Evolutionary conservation across 2,888 invertebrate genomes (phyloP).

Genomic region (Criorhina ranunculi): DNA sequence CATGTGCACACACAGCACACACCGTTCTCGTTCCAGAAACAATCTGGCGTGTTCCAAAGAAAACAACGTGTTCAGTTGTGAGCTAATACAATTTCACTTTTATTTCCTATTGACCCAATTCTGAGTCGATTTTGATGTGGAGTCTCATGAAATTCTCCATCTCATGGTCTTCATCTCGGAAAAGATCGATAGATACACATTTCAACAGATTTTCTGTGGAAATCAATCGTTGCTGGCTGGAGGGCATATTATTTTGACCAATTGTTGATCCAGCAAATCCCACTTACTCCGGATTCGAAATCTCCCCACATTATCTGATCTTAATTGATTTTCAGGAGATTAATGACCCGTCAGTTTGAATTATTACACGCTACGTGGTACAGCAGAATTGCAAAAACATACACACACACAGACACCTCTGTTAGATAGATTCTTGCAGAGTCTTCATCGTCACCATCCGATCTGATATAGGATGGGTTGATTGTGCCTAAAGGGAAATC

Average conservation of each 20-base stretch:
- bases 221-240: slow-evolving; percentile 38
- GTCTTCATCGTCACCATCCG: slow-evolving; percentile 3
- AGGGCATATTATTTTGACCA: slow-evolving; percentile 59
- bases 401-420: slow-evolving; percentile 4
- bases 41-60: neutral
- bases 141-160: slow-evolving; percentile 22
- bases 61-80: neutral
- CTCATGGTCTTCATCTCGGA: neutral
- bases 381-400: slow-evolving; percentile 40
- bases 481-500: slow-evolving; percentile 53
- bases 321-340: slow-evolving; percentile 51
- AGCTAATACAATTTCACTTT: slow-evolving; percentile 81
- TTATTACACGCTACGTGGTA: slow-evolving; percentile 47
- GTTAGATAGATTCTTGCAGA: slow-evolving; percentile 28
- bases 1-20: slow-evolving; percentile 5
- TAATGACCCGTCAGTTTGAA: slow-evolving; percentile 57
- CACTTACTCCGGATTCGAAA: slow-evolving; percentile 48
- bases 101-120: slow-evolving; percentile 82
- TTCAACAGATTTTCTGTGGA: slow-evolving; percentile 52
- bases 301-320: slow-evolving; percentile 17
- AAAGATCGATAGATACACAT: neutral
- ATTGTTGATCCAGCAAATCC: slow-evolving; percentile 48
- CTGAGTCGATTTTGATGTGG: slow-evolving; percentile 54
- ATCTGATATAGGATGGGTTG: slow-evolving; percentile 10
- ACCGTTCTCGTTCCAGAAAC: slow-evolving; percentile 1